Percentiles rank a stretch among this genome's conserved stretches.
These are phyloP conservation scores for Microctonus brassicae DNA, from an alignment of 2,888 invertebrate species.

Conservation along the genomic window DNA sequence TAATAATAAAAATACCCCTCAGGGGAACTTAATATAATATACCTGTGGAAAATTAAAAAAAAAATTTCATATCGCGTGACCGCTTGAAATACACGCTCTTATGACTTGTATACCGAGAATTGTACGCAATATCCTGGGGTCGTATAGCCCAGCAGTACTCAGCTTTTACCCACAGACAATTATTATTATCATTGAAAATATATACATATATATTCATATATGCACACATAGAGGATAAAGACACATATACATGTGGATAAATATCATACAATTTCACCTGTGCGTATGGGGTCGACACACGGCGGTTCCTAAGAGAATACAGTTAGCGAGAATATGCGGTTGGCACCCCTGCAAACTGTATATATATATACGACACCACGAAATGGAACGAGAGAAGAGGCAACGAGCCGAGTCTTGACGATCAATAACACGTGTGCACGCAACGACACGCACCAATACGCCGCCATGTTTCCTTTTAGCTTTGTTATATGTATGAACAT, in stretches of 20 bases:
- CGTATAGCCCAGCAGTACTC: constrained; percentile 1
- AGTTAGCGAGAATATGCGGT: constrained; percentile 62
- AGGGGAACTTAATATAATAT: neutral
- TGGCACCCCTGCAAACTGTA: constrained; percentile 52
- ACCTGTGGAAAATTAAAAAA: constrained; percentile 11
- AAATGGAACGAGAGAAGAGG: constrained; percentile 6
- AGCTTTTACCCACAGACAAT: neutral
- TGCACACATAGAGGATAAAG: too few species aligned
- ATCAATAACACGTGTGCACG: constrained; percentile 69
- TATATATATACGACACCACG: constrained; percentile 3
- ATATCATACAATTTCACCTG: constrained; percentile 17
- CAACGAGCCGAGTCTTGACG: constrained; percentile 54
- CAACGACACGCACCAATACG: constrained; percentile 60
- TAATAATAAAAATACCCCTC: neutral
- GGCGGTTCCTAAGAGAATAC: constrained; percentile 55
- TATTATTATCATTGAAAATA: neutral
- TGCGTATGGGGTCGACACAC: constrained; percentile 15
- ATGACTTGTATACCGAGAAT: constrained; percentile 13
- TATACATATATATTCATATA: constrained; percentile 19
- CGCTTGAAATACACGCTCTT: constrained; percentile 19
- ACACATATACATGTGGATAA: neutral
- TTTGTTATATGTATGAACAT: constrained; percentile 3
- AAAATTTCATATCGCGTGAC: constrained; percentile 24
- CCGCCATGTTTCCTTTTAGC: neutral
- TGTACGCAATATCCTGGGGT: constrained; percentile 23